Evolutionary conservation across 2,797 vertebrate genomes (phyloP), one percentile per base, ranked within the genome.

Genomic region (Chromobotia macracanthus): DNA sequence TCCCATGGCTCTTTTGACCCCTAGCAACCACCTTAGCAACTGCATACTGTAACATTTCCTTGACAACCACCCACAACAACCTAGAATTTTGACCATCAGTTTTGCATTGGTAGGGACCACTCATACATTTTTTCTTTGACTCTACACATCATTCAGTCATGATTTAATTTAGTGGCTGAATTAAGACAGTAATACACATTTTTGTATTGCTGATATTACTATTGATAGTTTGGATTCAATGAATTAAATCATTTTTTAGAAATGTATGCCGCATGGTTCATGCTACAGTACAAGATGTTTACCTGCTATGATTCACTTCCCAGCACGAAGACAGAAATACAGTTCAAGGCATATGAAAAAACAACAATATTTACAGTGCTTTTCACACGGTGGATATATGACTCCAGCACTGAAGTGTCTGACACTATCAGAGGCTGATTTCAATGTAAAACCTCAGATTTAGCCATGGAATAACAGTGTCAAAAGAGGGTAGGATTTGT

Each of bases 381-480:
- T 35, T 75, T 77, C 75, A 77, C 75, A 67, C 64, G n/a, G 8
- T 51, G 61, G 23, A 51, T 72, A 16, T 63, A 1, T 70, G 72
- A 53, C 25, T 53, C 72, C n/a, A 28, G 44, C 60, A 55, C 19
- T 41, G 38, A 35, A 15, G n/a, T 9, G 4, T 56, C 18, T 69
- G 23, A 75, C 61, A 65, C 46, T 44, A 73, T 72, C 72, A 63
- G 38, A 63, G 5, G 50, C 19, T n/a, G 23, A 81, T 75, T 75
- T 78, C 58, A 81, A 68, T 72, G 72, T 77, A 83, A 81, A 85
- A 58, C 78, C 78, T 65, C 44, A 46, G 28, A 70, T 75, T 82
- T 71, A 79, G 76, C 68, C 63, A 44, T 65, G 56, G 65, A 84
- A 48, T 63, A 68, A 77, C 38, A 21, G 19, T 72, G 64, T 70